These are phyloP conservation scores for Takifugu ocellatus DNA, from an alignment of 2,797 vertebrate genomes.

Conservation along the genomic window DNA sequence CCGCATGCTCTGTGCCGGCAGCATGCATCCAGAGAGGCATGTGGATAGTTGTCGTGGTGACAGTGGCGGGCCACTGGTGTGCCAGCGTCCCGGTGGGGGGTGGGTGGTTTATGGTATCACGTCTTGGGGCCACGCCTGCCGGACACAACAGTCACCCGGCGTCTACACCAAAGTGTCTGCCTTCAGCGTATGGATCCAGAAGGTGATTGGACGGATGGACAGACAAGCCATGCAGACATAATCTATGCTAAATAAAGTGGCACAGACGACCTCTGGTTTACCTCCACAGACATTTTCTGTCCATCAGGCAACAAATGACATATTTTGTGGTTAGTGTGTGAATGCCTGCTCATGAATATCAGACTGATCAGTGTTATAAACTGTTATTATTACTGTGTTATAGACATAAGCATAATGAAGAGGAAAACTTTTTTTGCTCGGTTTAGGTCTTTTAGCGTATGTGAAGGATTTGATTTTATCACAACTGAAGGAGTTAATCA, in stretches of 20 bases:
- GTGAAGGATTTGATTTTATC: conserved; percentile 25
- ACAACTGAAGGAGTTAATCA: not conserved
- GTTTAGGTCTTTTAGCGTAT: conserved; percentile 50
- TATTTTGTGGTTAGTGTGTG: conserved; percentile 1
- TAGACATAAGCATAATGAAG: conserved; percentile 6
- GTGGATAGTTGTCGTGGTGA: conserved; percentile 97
- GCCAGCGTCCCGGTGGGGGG: conserved; percentile 80
- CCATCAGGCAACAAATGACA: conserved; percentile 10
- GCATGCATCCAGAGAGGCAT: conserved; percentile 70
- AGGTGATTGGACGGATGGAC: conserved; percentile 71
- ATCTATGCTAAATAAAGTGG: not conserved
- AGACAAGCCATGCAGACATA: conserved; percentile 14
- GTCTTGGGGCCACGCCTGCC: conserved; percentile 95
- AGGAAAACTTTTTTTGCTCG: not conserved
- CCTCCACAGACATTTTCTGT: conserved; percentile 13
- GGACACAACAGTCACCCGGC: conserved; percentile 88
- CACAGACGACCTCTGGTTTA: conserved; percentile 6
- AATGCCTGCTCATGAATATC: conserved; percentile 2
- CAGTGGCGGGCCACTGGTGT: conserved; percentile 93
- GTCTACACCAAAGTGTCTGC: conserved; percentile 96
- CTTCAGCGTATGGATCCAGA: conserved; percentile 91
- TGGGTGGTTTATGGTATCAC: conserved; percentile 97
- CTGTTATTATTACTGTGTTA: conserved; percentile 4
- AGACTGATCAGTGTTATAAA: conserved; percentile 1
- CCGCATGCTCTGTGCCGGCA: conserved; percentile 96